phyloP scores from a whole-genome alignment of 2,888 invertebrate species.

The Himalopsyche anomala region DNA sequence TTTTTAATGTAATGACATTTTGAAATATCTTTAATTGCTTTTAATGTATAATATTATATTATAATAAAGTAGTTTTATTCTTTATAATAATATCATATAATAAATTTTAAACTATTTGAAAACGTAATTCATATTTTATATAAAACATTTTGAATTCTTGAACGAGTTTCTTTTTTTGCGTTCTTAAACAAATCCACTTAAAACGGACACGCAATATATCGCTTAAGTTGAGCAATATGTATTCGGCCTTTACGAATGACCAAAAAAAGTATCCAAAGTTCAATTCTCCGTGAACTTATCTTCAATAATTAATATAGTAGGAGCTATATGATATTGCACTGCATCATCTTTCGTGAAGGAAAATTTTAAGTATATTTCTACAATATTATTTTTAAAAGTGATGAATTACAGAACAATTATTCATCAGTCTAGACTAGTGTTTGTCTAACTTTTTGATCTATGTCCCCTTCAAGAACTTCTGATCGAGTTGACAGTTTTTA shows the following conservation, averaged over 20 bases:
- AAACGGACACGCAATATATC: background rate
- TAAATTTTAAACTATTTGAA: background rate
- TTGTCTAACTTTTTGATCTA: slow-evolving; percentile 39
- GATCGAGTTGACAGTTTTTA: slow-evolving; percentile 9
- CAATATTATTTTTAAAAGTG: background rate
- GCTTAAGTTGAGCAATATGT: background rate
- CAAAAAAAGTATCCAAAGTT: background rate
- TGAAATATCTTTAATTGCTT: no score
- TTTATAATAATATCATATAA: no score
- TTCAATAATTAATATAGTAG: background rate
- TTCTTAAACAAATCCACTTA: background rate
- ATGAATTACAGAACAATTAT: slow-evolving; percentile 19
- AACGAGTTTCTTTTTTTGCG: no score
- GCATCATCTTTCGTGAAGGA: background rate
- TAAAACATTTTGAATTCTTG: no score
- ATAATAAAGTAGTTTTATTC: no score
- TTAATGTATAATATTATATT: no score
- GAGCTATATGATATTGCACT: background rate
- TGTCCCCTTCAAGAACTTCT: background rate
- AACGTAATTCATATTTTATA: no score
- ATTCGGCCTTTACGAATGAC: background rate
- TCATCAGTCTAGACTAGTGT: background rate
- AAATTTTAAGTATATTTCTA: background rate
- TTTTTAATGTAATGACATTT: no score
- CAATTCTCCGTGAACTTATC: background rate